Base-by-base conservation (phyloP, 2,797 vertebrate species). In the Gambusia yucatana region DNA sequence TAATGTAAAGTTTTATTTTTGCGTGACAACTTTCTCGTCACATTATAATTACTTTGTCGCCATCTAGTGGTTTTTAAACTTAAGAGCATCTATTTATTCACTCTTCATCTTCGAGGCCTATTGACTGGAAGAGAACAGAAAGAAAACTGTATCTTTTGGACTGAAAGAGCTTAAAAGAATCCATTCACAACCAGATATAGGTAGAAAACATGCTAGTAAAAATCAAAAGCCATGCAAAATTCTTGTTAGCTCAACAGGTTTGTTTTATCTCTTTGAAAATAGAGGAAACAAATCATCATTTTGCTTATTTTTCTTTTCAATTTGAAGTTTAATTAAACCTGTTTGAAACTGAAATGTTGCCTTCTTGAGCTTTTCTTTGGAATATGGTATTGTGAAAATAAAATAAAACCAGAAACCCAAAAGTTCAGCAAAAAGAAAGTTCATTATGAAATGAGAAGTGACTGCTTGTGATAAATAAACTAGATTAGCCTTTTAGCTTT, bases 51-150 rank as follows among this genome's bases (percentile, higher is more conserved):
- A 20, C 75, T 36, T 73, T 50, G 78, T 70, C 25, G 41, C 91
- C 92, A 86, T 80, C 94, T 94, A 76, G 78, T 92, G 93, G 89
- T 67, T 3, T 50, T 9, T 17, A 20, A 16, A 65, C 25, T 6
- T 79, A 39, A 77, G 39, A 48, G 57, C 79, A 89, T 7, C n/a
- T 61, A 3, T 65, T 72, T 74, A 72, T 71, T 67, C 30, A 36
- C 39, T 4, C 22, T 33, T 6, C 28, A 59, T 59, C 1, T 59
- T 28, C 28, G 30, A 50, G 5, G 3, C 13, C 28, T 30, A 59
- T 30, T 59, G 57, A 59, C 28, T 13, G 28, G 57, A 30, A 30
- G n/a, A 9, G 7, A n/a, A 1, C 25, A 57, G n/a, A 57, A 28
- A 57, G n/a, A 57, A 28, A 57, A 57, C 10, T 11, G 10, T 11